Conservation (phyloP, 1,140 invertebrate genomes). For the Temnothorax longispinosus region DNA sequence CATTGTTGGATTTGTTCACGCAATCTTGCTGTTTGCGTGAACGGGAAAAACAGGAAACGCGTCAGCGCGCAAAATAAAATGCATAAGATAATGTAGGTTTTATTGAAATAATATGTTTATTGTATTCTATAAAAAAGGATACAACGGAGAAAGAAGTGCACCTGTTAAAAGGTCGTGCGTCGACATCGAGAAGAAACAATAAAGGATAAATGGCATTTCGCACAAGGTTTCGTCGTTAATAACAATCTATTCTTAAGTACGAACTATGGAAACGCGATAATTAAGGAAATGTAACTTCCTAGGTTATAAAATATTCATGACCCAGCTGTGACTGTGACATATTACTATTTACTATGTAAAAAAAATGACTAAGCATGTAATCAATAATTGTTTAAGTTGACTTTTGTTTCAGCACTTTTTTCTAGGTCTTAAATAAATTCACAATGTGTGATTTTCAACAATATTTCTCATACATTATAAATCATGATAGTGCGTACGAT, state of each 20-base stretch:
- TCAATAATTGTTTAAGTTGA: slow-evolving; percentile 14
- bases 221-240: background rate
- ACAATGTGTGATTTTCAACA: slow-evolving; percentile 16
- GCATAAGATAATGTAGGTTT: background rate
- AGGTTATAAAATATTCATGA: slow-evolving; percentile 14
- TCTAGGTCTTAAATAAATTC: slow-evolving; percentile 12
- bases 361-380: slow-evolving; percentile 22
- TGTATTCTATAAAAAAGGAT: slow-evolving; percentile 68
- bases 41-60: background rate
- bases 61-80: background rate
- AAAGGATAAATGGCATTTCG: slow-evolving; percentile 33
- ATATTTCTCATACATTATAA: background rate
- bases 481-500: slow-evolving; percentile 12
- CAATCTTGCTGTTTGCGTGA: background rate
- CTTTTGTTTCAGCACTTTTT: slow-evolving; percentile 17
- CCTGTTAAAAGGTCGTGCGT: slow-evolving; percentile 58
- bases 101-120: slow-evolving; percentile 70
- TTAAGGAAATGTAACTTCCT: background rate
- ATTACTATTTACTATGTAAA: slow-evolving; percentile 13
- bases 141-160: slow-evolving; percentile 62
- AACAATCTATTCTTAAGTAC: slow-evolving; percentile 39
- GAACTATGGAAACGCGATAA: slow-evolving; percentile 10
- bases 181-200: slow-evolving; percentile 59
- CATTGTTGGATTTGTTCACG: too few relatives aligned
- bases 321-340: background rate